phyloP scores from a whole-genome alignment of 2,888 invertebrate species.

The Diaprepes abbreviatus region DNA sequence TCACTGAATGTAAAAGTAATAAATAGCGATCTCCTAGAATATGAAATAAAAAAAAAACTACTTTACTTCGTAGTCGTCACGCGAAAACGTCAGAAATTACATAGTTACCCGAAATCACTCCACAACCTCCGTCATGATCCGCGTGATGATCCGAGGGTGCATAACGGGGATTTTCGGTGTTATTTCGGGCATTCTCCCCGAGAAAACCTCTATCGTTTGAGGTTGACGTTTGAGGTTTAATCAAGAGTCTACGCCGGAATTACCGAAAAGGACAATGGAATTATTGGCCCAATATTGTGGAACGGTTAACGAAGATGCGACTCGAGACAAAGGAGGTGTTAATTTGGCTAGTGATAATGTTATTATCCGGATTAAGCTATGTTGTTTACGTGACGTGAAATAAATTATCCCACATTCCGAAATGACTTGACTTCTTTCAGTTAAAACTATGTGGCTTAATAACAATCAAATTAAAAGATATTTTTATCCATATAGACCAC shows the following conservation, averaged over 20 bases:
- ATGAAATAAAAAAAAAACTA: background rate
- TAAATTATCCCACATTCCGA: too few species aligned
- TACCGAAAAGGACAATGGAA: slow-evolving; percentile 10
- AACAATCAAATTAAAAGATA: too few species aligned
- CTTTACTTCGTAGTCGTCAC: background rate
- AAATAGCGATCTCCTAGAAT: too few species aligned
- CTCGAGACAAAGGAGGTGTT: slow-evolving; percentile 24
- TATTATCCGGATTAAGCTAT: background rate
- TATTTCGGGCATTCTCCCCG: slow-evolving; percentile 15
- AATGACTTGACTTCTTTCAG: too few species aligned
- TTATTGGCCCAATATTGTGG: slow-evolving; percentile 5
- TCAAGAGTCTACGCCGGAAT: slow-evolving; percentile 24
- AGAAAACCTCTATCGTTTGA: slow-evolving; percentile 7
- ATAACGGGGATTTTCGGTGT: slow-evolving; percentile 31
- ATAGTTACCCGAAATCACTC: slow-evolving; percentile 24
- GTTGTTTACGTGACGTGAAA: background rate
- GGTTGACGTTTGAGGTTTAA: slow-evolving; percentile 23
- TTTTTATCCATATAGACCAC: too few species aligned
- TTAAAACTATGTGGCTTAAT: too few species aligned
- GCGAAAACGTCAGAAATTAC: slow-evolving; percentile 2
- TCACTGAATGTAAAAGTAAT: too few species aligned
- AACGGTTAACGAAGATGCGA: slow-evolving; percentile 21
- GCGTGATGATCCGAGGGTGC: slow-evolving; percentile 19
- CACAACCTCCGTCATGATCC: slow-evolving; percentile 6
- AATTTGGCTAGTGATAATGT: slow-evolving; percentile 24